phyloP scores from a whole-genome alignment of 2,888 invertebrate species.

The Drosophila setosimentum region DNA sequence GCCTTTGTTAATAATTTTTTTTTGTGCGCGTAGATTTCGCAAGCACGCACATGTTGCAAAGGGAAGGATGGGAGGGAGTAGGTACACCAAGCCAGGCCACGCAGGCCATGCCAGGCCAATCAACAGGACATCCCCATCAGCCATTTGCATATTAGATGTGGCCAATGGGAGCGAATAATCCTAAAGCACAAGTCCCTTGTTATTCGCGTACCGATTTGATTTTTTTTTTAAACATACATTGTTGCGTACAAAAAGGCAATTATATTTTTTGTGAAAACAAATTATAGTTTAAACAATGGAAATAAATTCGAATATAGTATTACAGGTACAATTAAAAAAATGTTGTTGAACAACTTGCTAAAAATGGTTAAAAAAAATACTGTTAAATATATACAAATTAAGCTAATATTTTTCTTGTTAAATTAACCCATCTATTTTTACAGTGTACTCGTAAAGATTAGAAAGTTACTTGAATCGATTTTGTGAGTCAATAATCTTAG shows the following conservation, averaged over 20 bases:
- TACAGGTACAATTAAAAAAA: not conserved
- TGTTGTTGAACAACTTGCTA: too few relatives aligned
- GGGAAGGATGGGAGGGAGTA: not conserved
- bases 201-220: constrained; percentile 9
- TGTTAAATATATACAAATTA: not conserved
- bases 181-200: constrained; percentile 21
- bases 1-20: constrained; percentile 74
- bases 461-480: not conserved
- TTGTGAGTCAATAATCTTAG: constrained; percentile 12
- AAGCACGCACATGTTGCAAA: constrained; percentile 68
- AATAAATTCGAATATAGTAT: not conserved
- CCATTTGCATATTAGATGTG: constrained; percentile 35
- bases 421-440: not conserved
- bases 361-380: not conserved
- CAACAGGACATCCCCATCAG: constrained; percentile 22
- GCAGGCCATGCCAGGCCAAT: constrained; percentile 3
- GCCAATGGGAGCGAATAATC: not conserved
- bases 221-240: not conserved
- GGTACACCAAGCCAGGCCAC: not conserved
- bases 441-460: not conserved
- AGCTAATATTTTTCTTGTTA: not conserved
- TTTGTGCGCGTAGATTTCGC: constrained; percentile 70
- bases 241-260: not conserved
- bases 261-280: not conserved
- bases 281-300: not conserved